phyloP scores from a whole-genome alignment of 2,113 vertebrate species.

The Carettochelys insculpta region DNA sequence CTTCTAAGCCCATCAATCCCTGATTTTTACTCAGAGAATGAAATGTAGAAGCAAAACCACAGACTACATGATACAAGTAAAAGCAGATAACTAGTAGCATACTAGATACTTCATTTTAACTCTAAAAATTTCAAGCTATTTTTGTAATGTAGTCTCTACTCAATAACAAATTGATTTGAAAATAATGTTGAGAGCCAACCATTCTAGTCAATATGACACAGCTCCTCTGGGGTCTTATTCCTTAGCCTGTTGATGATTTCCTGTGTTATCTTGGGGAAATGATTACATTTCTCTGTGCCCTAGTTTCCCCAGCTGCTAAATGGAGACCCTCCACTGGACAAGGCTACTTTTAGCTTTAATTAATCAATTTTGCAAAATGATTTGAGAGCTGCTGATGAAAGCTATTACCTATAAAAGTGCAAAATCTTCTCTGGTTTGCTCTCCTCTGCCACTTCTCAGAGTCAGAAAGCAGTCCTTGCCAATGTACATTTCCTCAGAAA shows the following conservation, averaged over 20 bases:
- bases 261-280: background rate
- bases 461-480: background rate
- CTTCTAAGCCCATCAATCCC: background rate
- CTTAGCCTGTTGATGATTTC: conserved; percentile 4
- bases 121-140: conserved; percentile 32
- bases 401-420: background rate
- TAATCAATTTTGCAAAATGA: conserved; percentile 16
- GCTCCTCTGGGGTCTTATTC: background rate
- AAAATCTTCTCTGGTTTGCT: background rate
- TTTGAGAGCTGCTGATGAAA: background rate
- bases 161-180: conserved; percentile 41
- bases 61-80: background rate
- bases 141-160: conserved; percentile 10
- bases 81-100: background rate
- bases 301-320: background rate
- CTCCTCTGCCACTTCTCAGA: background rate
- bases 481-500: background rate
- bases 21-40: background rate
- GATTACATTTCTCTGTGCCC: conserved; percentile 6
- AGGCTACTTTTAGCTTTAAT: background rate
- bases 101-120: background rate
- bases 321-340: background rate
- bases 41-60: background rate
- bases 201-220: conserved; percentile 26
- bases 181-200: background rate